phyloP scores from a whole-genome alignment of 2,113 vertebrate species.

The Thymallus thymallus region DNA sequence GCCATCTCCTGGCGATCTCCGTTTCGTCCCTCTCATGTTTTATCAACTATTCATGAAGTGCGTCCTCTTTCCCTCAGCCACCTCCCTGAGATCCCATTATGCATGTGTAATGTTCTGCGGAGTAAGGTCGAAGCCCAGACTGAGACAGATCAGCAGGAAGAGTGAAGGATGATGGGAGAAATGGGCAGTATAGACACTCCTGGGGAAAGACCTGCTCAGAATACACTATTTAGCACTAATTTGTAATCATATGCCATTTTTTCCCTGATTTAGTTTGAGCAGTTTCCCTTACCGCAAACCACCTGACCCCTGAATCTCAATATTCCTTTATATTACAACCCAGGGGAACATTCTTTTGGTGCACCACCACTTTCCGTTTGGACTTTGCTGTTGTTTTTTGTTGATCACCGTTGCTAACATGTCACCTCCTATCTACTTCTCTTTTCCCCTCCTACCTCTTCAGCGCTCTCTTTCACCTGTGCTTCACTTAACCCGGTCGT shows the following conservation, averaged over 20 bases:
- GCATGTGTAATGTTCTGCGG: constrained; percentile 66
- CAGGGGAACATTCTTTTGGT: background rate
- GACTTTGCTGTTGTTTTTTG: constrained; percentile 29
- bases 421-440: constrained; percentile 34
- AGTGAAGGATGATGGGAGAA: constrained; percentile 43
- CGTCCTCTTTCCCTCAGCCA: constrained; percentile 30
- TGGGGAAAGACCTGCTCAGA: constrained; percentile 15
- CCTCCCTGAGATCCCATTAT: constrained; percentile 66
- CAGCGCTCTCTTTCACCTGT: constrained; percentile 12
- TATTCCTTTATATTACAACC: background rate
- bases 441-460: background rate
- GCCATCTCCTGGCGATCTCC: constrained; percentile 64
- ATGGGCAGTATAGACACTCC: constrained; percentile 41
- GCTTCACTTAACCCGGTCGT: constrained; percentile 34
- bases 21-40: constrained; percentile 74
- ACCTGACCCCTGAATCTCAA: background rate
- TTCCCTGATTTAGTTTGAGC: background rate
- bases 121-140: constrained; percentile 40
- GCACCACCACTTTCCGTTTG: background rate
- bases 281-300: background rate
- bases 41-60: constrained; percentile 67
- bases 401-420: constrained; percentile 54
- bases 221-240: constrained; percentile 9
- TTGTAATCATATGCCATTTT: constrained; percentile 19
- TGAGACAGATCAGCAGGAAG: constrained; percentile 40